Base-by-base conservation (phyloP, 2,113 vertebrate genomes). In the Sigmodon hispidus region DNA sequence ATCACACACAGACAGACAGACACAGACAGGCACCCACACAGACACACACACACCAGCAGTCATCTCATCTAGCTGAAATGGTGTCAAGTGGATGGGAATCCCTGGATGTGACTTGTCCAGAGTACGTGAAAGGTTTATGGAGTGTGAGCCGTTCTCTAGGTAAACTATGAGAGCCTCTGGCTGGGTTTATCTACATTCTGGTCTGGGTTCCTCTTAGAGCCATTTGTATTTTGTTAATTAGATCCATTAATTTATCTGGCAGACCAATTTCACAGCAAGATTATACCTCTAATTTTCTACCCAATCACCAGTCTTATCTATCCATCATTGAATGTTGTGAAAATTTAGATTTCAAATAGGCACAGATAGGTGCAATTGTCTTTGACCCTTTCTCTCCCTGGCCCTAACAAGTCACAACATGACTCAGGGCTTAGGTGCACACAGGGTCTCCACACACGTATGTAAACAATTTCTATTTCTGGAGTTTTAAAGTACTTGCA, bases 161-260 rank as follows among this genome's bases (percentile, higher is more conserved):
- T 36, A 13, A 95, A 93, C 50, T 76, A 88, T n/a, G 76, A 69
- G n/a, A 7, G 0, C 92, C 45, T 93, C 81, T 75, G 36, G 87
- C n/a, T 65, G 65, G 36, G 7, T 83, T 96, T 67, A 91, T 52
- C 83, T 26, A 84, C 72, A 94, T 91, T 94, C 97, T 87, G 34
- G 21, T 87, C 93, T 85, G 69, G 12, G 93, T 93, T 96, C 40
- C 86, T 88, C 84, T 69, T 92, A 88, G n/a, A 95, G n/a, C 12
- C 72, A 36, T 90, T 95, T 63, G 81, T 65, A 96, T 50, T 92
- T 92, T 94, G 85, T 81, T 96, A 94, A 97, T 95, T 69, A 96
- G 52, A 63, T 69, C 26, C 31, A 21, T 79, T 90, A 93, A 81
- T 48, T 92, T 83, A 96, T 59, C 0, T 55, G 87, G 91, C 34